Percentiles rank a stretch among this genome's conserved stretches.
Evolutionary conservation across 2,888 invertebrate species (phyloP).

Genomic region (Alloplasta piceator): DNA sequence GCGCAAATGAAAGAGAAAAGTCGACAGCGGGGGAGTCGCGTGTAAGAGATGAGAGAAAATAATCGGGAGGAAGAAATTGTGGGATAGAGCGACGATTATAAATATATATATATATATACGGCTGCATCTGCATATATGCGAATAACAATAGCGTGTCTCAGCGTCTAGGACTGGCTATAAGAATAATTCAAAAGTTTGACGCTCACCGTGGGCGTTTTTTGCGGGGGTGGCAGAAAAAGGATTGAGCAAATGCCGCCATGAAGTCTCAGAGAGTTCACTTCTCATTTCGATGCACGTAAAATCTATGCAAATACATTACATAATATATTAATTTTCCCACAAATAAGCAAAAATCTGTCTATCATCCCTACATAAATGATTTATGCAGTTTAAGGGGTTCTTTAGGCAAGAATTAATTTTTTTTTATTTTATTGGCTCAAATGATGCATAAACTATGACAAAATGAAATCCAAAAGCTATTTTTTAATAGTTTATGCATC

Average conservation of each 20-base stretch:
- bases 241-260: slow-evolving; percentile 64
- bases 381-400: too few species aligned
- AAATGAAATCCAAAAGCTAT: too few species aligned
- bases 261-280: slow-evolving; percentile 28
- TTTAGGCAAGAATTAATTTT: too few species aligned
- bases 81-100: slow-evolving; percentile 37
- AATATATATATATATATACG: neutral
- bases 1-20: slow-evolving; percentile 20
- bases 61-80: slow-evolving; percentile 43
- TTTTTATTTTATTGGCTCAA: too few species aligned
- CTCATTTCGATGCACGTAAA: slow-evolving; percentile 18
- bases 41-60: slow-evolving; percentile 46
- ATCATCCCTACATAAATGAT: too few species aligned
- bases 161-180: slow-evolving; percentile 31
- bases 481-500: too few species aligned
- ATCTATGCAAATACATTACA: too few species aligned
- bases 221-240: slow-evolving; percentile 52
- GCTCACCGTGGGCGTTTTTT: slow-evolving; percentile 44
- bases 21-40: slow-evolving; percentile 46
- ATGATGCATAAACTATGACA: too few species aligned
- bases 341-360: too few species aligned
- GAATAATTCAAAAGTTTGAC: slow-evolving; percentile 40
- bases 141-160: slow-evolving; percentile 55
- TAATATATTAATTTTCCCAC: too few species aligned
- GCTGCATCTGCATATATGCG: slow-evolving; percentile 6